Percentiles rank a stretch among this genome's conserved stretches.
Evolutionary conservation across 2,113 vertebrate genomes (phyloP).

Genomic region (Chionodraco myersi): DNA sequence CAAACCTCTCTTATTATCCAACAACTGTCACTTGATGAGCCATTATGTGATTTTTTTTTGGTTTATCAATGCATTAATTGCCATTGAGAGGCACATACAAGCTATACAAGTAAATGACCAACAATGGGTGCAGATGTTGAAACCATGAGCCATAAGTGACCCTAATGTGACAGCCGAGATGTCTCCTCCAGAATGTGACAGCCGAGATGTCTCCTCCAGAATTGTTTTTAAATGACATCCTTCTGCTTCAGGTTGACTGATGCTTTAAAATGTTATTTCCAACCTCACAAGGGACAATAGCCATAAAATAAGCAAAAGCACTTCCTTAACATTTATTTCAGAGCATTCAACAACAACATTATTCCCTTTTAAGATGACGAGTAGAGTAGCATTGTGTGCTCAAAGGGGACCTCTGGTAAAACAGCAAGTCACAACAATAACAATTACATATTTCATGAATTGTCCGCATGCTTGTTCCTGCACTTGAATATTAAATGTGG

Average conservation of each 20-base stretch:
- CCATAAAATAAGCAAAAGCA: constrained; percentile 34
- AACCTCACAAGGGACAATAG: constrained; percentile 57
- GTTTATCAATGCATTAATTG: neutral
- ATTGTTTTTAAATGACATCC: constrained; percentile 23
- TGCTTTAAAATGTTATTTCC: constrained; percentile 52
- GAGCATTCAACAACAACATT: constrained; percentile 71
- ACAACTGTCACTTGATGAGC: too few species aligned
- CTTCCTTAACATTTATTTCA: constrained; percentile 58
- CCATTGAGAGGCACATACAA: neutral
- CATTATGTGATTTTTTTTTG: neutral
- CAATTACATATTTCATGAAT: constrained; percentile 68
- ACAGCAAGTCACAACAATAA: constrained; percentile 35
- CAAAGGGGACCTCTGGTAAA: constrained; percentile 56
- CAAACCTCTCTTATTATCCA: neutral
- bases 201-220: constrained; percentile 16
- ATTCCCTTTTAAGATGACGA: constrained; percentile 65
- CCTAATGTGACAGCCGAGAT: constrained; percentile 36
- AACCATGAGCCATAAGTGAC: constrained; percentile 19
- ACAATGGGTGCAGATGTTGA: constrained; percentile 19
- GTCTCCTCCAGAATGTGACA: constrained; percentile 29
- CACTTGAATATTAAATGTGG: constrained; percentile 30
- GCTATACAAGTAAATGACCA: neutral
- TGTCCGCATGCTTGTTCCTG: constrained; percentile 44
- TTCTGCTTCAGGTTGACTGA: constrained; percentile 34
- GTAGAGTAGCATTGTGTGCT: constrained; percentile 34